phyloP scores from a whole-genome alignment of 2,113 vertebrate genomes.

The Hippocampus zosterae region DNA sequence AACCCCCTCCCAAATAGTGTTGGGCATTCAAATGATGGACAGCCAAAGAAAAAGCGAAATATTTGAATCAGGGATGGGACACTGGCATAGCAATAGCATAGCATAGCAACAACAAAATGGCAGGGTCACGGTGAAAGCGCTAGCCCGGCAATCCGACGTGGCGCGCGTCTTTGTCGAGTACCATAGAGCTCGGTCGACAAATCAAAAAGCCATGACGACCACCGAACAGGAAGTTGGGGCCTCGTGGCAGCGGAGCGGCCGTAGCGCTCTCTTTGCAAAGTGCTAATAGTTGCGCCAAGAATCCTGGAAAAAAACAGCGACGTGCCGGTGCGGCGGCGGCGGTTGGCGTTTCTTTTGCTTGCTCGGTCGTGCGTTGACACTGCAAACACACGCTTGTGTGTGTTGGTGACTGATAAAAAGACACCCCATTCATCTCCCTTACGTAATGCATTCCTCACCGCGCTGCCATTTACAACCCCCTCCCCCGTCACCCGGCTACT shows the following conservation, averaged over 20 bases:
- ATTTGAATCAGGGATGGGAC: neutral
- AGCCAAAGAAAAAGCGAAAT: neutral
- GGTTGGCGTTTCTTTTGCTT: neutral
- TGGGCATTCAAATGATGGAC: neutral
- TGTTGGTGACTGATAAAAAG: conserved; percentile 40
- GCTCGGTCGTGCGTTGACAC: conserved; percentile 2
- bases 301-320: neutral
- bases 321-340: neutral
- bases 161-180: neutral
- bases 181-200: neutral
- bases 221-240: neutral
- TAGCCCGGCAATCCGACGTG: no score
- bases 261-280: no score
- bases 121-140: no score
- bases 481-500: conserved; percentile 22
- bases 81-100: no score
- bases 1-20: no score
- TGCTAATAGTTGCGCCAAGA: neutral
- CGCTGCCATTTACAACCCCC: conserved; percentile 22
- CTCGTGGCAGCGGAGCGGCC: no score
- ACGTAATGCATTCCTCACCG: conserved; percentile 55
- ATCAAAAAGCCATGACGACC: neutral
- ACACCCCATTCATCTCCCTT: conserved; percentile 49
- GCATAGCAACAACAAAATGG: no score
- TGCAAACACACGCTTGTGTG: conserved; percentile 8